Percentiles rank a stretch among this genome's conserved stretches.
Conservation (phyloP, 2,888 invertebrate species). For the Aphodius granarius region DNA sequence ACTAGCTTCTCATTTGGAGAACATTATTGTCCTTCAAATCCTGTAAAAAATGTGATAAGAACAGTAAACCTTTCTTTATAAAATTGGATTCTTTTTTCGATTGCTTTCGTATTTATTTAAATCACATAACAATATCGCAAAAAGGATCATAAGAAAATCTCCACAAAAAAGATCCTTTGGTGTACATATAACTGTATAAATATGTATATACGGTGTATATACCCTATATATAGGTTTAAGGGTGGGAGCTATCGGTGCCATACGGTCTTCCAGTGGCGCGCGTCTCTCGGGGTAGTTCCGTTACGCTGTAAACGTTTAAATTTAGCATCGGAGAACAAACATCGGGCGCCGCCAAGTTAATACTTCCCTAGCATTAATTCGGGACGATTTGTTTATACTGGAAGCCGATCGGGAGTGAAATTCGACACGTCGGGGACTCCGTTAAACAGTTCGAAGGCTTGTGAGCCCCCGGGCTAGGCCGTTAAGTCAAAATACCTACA, state of each 20-base stretch:
- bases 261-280: conserved; percentile 21
- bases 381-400: background rate
- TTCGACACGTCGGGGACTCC: background rate
- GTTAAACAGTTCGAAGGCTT: background rate
- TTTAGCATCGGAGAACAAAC: conserved; percentile 25
- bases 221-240: background rate
- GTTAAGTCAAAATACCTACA: background rate
- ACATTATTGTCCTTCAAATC: too few relatives aligned
- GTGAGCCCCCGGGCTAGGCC: background rate
- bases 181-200: background rate
- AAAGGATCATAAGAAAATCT: too few relatives aligned
- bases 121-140: too few relatives aligned
- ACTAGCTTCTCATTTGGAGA: too few relatives aligned
- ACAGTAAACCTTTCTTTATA: too few relatives aligned
- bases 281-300: background rate
- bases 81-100: too few relatives aligned
- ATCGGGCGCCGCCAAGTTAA: conserved; percentile 19
- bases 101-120: too few relatives aligned
- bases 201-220: background rate
- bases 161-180: too few relatives aligned
- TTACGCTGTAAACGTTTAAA: conserved; percentile 23
- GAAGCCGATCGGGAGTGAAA: background rate
- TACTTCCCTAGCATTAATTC: conserved; percentile 13
- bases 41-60: too few relatives aligned
- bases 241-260: conserved; percentile 17